Percentiles rank a stretch among this genome's conserved stretches.
These are phyloP conservation scores for Rhagonycha fulva DNA, from an alignment of 2,888 invertebrate species.

Conservation along the genomic window DNA sequence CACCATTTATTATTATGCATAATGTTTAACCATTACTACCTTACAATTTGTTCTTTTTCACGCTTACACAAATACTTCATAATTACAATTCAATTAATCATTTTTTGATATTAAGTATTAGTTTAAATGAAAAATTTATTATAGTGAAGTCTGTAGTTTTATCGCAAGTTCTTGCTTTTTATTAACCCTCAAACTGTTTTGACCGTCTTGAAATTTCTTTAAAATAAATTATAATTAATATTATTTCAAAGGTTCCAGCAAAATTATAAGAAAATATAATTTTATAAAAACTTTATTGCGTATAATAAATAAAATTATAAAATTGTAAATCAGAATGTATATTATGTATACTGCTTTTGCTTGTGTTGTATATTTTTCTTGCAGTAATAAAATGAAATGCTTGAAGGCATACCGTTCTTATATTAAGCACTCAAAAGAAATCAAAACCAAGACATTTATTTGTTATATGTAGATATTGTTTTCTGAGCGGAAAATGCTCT, in stretches of 20 bases:
- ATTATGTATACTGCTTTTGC: neutral
- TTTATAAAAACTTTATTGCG: neutral
- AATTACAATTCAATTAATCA: neutral
- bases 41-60: neutral
- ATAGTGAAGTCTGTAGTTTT: too few species aligned
- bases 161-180: too few species aligned
- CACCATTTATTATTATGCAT: neutral
- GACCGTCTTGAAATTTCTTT: too few species aligned
- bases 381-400: constrained; percentile 30
- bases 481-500: constrained; percentile 22
- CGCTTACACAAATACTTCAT: neutral
- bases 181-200: too few species aligned
- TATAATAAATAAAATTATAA: neutral
- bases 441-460: constrained; percentile 35
- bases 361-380: constrained; percentile 9
- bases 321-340: neutral
- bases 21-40: neutral
- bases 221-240: too few species aligned
- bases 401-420: constrained; percentile 28
- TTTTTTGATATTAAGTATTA: neutral
- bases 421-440: constrained; percentile 38
- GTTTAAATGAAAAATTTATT: too few species aligned
- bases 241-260: too few species aligned
- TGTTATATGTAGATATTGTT: constrained; percentile 34
- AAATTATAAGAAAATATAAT: neutral